Evolutionary conservation across 2,113 vertebrate genomes (phyloP), one percentile per base, ranked within the genome.

Genomic region (Octodon degus): DNA sequence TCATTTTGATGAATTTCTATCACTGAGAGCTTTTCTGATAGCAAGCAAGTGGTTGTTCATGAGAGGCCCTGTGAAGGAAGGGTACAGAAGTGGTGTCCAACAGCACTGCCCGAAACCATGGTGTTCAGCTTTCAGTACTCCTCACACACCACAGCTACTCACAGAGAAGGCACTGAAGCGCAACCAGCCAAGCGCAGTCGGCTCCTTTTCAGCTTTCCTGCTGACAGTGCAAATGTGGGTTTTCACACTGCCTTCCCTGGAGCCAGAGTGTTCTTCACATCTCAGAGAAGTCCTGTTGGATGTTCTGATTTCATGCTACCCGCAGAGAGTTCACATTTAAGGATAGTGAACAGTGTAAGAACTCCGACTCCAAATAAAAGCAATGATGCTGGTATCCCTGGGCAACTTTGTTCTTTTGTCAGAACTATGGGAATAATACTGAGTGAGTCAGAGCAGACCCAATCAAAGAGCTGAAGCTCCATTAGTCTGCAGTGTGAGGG

Each of bases 1-100:
- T 97, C 96, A 96, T 97, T 97, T 77, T 65, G 97, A 50, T 97
- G 93, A 95, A 97, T 97, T 86, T 96, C 60, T 93, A 89, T 94
- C 68, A 58, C 70, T 76, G 76, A n/a, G 89, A 96, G 83, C 60
- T 94, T 86, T 72, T 97, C 95, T 93, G 95, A 97, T 85, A 89
- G 72, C 91, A 91, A 89, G 55, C 86, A 93, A 96, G 88, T 92
- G 90, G 95, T 58, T 72, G 74, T 91, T 89, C 91, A 93, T 91
- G 95, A 98, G 97, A 97, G n/a, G 13, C 68, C 40, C 4, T 19
- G 94, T 82, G 93, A 96, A 27, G 83, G 67, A 97, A 95, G 27
- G 43, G 50, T 65, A 37, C 96, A 37, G 37, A 90, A 53, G 92
- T 68, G 68, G 83, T 83, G 76, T 92, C 80, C 94, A 96, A 81